Base-by-base conservation (phyloP, 1,140 invertebrate genomes). In the Thaumetopoea pityocampa region DNA sequence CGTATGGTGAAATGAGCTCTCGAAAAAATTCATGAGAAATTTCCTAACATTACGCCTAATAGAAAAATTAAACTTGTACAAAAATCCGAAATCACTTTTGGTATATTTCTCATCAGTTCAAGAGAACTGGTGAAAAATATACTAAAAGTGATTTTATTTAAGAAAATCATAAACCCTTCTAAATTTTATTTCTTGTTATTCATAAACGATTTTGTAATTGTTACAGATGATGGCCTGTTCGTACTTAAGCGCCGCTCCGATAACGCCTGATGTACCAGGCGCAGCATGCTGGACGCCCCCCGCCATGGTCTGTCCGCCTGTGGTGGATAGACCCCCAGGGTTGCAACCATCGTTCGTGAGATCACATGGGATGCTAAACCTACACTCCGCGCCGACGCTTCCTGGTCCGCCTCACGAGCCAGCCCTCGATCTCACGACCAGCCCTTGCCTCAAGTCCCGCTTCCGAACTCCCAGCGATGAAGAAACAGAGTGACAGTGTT, bases 161-260 rank as follows among this genome's bases (percentile, higher is more conserved):
- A n/a, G n/a, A n/a, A n/a, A n/a, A n/a, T n/a, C n/a, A n/a, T n/a
- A n/a, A n/a, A n/a, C n/a, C n/a, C n/a, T n/a, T n/a, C n/a, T n/a
- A n/a, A n/a, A n/a, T n/a, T n/a, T n/a, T n/a, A n/a, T 26, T 26
- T n/a, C 3, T 10, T 26, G 3, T 26, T 26, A n/a, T 26, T 4
- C 23, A n/a, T n/a, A 36, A 35, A 8, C 20, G 11, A 1, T 10
- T 22, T 15, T 45, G 18, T 36, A 26, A 40, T 67, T 70, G 56
- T 77, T 69, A 26, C 77, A 83, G 79, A 79, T 83, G 79, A 83
- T 83, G 79, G 73, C 79, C 47, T 83, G 79, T 62, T 81, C 79
- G 34, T 83, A 78, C 46, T 51, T 81, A 27, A 79, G 66, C 43
- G 61, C 79, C 24, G 46, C 61, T 26, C 64, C 54, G 9, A 41